Evolutionary conservation across 2,888 invertebrate genomes (phyloP), one percentile per base, ranked within the genome.

Genomic region (Ecliptopera silaceata): DNA sequence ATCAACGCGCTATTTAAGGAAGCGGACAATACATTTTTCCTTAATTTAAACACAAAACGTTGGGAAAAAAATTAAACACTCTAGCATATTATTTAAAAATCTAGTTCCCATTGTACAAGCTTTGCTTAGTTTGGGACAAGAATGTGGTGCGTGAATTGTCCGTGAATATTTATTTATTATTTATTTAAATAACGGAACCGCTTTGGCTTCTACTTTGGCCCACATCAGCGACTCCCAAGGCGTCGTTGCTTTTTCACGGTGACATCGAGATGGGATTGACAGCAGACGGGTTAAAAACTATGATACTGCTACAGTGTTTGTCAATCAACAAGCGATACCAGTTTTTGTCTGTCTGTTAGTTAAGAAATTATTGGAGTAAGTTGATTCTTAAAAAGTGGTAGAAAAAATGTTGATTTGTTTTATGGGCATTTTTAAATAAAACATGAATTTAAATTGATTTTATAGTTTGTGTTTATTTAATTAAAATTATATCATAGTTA

Each of bases 231-330:
- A 68, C 67, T 69, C 64, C 63, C 67, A 66, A 66, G 65, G 63
- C 66, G 77, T 69, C 72, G 68, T 60, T 69, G 75, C 75, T 84
- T 85, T 84, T 83, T 82, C 74, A 75, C 69, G 66, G 65, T 70
- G 75, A 75, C 79, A 77, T 68, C 74, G 69, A 69, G 74, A 74
- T 71, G 54, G 66, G 80, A 82, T 79, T 84, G 85, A 85, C 86
- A 84, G 79, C 70, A 65, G 74, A 77, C 79, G 71, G 74, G 79
- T 74, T 77, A 64, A 74, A 73, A 74, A 72, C 74, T 72, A 70
- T 72, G 70, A 76, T 73, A 74, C 70, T 64, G 73, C 68, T 63
- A 72, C 75, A 79, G 75, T 76, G 79, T 80, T 82, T 82, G 79
- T 78, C 77, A 81, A 81, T 84, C 80, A 80, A 74, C 69, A 56